A percentile compares a stretch with the other conserved stretches of the same genome.
Evolutionary conservation across 1,140 invertebrate species (phyloP).

Genomic region (Cydia amplana): DNA sequence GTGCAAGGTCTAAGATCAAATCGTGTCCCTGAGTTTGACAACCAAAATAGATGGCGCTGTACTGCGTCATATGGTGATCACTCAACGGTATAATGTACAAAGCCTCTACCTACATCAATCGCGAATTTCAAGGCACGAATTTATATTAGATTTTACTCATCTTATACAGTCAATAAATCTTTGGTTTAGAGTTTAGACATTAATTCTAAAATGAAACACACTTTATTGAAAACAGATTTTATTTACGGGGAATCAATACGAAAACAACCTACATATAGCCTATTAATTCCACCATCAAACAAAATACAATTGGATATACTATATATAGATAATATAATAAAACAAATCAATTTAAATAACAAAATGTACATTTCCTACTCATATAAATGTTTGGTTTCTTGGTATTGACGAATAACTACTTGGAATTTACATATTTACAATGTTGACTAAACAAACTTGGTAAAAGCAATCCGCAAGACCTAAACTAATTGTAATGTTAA

Average conservation of each 20-base stretch:
- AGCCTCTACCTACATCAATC: too few relatives aligned
- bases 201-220: not conserved
- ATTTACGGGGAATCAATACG: constrained; percentile 66
- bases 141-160: too few relatives aligned
- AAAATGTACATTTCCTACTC: constrained; percentile 74
- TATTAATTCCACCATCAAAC: constrained; percentile 54
- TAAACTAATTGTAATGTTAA: constrained; percentile 27
- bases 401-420: constrained; percentile 71
- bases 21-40: too few relatives aligned
- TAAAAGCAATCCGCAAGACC: constrained; percentile 51
- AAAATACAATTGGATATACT: constrained; percentile 63
- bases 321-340: constrained; percentile 54
- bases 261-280: constrained; percentile 60
- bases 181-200: not conserved
- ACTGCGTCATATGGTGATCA: too few relatives aligned
- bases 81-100: too few relatives aligned
- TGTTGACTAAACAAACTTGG: constrained; percentile 64
- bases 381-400: constrained; percentile 78
- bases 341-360: constrained; percentile 69
- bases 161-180: too few relatives aligned
- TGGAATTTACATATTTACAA: constrained; percentile 78
- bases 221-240: constrained; percentile 71
- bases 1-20: too few relatives aligned
- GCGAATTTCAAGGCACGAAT: too few relatives aligned
- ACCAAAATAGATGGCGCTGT: too few relatives aligned